These are phyloP conservation scores for Trematomus loennbergii DNA, from an alignment of 2,113 vertebrate species.

Conservation along the genomic window DNA sequence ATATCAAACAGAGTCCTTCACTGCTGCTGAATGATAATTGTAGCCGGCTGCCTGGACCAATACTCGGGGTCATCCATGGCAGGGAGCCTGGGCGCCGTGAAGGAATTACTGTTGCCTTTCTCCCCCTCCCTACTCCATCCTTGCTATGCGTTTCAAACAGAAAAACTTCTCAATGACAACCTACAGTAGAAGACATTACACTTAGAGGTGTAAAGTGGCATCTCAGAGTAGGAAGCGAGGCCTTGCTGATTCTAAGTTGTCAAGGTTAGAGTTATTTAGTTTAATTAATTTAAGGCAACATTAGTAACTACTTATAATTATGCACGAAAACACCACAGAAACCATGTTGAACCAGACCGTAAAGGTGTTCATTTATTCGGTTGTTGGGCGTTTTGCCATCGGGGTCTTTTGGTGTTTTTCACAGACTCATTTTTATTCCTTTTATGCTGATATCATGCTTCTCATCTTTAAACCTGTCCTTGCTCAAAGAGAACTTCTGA, in stretches of 20 bases:
- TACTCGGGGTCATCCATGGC: conserved; percentile 71
- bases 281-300: not conserved
- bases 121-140: not conserved
- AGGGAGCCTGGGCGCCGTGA: conserved; percentile 50
- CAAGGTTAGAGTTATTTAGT: not conserved
- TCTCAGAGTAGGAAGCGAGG: conserved; percentile 5
- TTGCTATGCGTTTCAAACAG: conserved; percentile 19
- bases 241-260: not conserved
- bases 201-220: not conserved
- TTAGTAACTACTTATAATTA: not conserved
- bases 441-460: not conserved
- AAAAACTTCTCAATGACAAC: not conserved
- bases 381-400: too few relatives aligned
- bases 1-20: conserved; percentile 81
- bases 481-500: not conserved
- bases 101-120: conserved; percentile 53
- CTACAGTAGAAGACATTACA: conserved; percentile 9
- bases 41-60: conserved; percentile 62
- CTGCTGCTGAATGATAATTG: conserved; percentile 79
- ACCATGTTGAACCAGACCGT: too few relatives aligned
- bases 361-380: too few relatives aligned
- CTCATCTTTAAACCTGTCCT: not conserved
- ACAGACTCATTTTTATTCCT: too few relatives aligned
- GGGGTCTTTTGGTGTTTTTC: too few relatives aligned
- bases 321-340: too few relatives aligned